Evolutionary conservation across 2,797 vertebrate species (phyloP), one percentile per base, ranked within the genome.

Genomic region (Crocodylus rhombifer): DNA sequence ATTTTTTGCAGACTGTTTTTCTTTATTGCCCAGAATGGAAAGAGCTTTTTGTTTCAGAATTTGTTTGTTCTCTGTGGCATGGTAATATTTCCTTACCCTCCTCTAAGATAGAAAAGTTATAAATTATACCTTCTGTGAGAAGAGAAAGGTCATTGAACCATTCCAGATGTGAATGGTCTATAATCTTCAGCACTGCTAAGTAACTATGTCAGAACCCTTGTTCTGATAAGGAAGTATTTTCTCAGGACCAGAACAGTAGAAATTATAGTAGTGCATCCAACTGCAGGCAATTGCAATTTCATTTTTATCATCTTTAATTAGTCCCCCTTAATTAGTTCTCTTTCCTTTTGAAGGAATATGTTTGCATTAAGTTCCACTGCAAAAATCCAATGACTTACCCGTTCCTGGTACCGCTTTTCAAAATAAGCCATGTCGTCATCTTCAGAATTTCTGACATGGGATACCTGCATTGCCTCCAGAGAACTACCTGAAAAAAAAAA

Each of bases 401-500:
- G 96, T 92, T 98, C 98, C 93, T 98, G 98, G 84, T 98, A 98
- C 26, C 69, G 63, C 80, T 96, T 98, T 97, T 98, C 98, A 96
- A 98, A 98, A 92, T 97, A 98, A 94, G 97, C 97, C 97, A 98
- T 98, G 90, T 98, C 98, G 28, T 98, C 97, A 81, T 98, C 97
- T 84, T 98, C 98, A 28, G 96, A 90, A 80, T 62, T 96, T 86
- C 77, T 97, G 93, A 97, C 79, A 14, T 84, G 82, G 92, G 97
- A 96, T 94, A 93, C 28, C 58, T 97, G 95, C 80, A 88, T 94
- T 84, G 89, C 95, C 87, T 93, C 92, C 88, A 79, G 82, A 60
- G 87, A 87, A 80, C 74, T 63, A 76, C 89, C 98, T 98, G 60
- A 67, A 90, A 86, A 94, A 36, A 87, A 86, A 73, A 26, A 51